Evolutionary conservation across 2,888 invertebrate genomes (phyloP).

Genomic region (Napeogenes inachia): DNA sequence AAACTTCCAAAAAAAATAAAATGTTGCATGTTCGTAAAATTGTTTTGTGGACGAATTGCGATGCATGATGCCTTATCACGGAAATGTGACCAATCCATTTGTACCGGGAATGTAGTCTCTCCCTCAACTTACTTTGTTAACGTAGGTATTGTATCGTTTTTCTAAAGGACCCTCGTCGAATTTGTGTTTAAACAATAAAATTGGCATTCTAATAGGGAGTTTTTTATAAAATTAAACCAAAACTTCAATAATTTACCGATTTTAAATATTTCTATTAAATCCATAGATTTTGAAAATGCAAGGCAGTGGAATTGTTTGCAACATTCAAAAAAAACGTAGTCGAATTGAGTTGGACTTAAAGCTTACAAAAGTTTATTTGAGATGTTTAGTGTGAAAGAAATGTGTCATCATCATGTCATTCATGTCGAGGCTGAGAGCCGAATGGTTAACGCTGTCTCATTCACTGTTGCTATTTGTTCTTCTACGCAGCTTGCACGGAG

Average conservation of each 20-base stretch:
- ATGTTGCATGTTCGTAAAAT: slow-evolving; percentile 56
- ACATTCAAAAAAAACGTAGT: slow-evolving; percentile 11
- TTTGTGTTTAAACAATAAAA: slow-evolving; percentile 30
- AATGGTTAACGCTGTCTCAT: slow-evolving; percentile 70
- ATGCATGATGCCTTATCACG: slow-evolving; percentile 55
- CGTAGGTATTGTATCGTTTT: slow-evolving; percentile 19
- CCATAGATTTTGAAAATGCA: slow-evolving; percentile 11
- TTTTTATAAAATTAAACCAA: slow-evolving; percentile 12
- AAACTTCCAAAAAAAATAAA: slow-evolving; percentile 49
- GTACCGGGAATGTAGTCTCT: slow-evolving; percentile 37
- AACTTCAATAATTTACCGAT: slow-evolving; percentile 17
- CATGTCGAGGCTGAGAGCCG: slow-evolving; percentile 50
- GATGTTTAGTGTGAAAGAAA: slow-evolving; percentile 15
- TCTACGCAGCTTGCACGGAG: slow-evolving; percentile 90
- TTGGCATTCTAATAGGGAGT: slow-evolving; percentile 25
- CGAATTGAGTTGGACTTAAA: slow-evolving; percentile 17
- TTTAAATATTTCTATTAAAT: not conserved
- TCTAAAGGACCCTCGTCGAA: slow-evolving; percentile 30
- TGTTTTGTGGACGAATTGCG: slow-evolving; percentile 44
- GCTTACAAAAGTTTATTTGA: slow-evolving; percentile 27
- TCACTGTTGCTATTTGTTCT: slow-evolving; percentile 82
- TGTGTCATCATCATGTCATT: slow-evolving; percentile 42
- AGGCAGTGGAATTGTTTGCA: slow-evolving; percentile 3
- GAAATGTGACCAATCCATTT: slow-evolving; percentile 37
- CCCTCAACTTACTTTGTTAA: slow-evolving; percentile 35